A percentile compares a stretch with the other conserved stretches of the same genome.
phyloP scores from a whole-genome alignment of 2,888 invertebrate species.

The Tuberolachnus salignus region DNA sequence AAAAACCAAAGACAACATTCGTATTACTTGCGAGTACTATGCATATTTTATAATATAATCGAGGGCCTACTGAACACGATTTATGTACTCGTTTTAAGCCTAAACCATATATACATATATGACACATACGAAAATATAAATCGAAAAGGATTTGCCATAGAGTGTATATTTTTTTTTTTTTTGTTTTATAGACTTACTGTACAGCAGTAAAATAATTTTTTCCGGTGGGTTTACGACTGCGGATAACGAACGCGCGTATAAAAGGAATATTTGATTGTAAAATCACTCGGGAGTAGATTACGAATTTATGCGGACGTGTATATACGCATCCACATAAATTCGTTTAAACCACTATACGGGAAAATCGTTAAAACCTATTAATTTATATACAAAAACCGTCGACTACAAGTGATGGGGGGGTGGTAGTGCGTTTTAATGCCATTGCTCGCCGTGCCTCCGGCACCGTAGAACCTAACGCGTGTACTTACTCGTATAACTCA shows the following conservation, averaged over 20 bases:
- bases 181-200: conserved; percentile 32
- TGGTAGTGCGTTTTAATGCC: background rate
- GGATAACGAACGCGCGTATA: conserved; percentile 1
- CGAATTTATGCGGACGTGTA: too few species aligned
- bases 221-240: conserved; percentile 17
- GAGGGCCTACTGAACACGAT: background rate
- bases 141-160: background rate
- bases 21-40: too few species aligned
- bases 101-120: background rate
- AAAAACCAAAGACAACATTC: conserved; percentile 1
- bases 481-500: background rate
- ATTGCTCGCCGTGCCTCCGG: background rate
- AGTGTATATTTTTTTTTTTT: too few species aligned
- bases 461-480: too few species aligned
- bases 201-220: conserved; percentile 6
- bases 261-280: conserved; percentile 24
- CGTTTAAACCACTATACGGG: background rate
- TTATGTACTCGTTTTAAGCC: background rate
- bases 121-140: too few species aligned
- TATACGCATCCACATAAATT: background rate
- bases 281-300: background rate
- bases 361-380: background rate
- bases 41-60: background rate
- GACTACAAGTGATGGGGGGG: too few species aligned
- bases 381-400: too few species aligned